phyloP scores from a whole-genome alignment of 2,888 invertebrate species.

The Drosophila kanekoi region DNA sequence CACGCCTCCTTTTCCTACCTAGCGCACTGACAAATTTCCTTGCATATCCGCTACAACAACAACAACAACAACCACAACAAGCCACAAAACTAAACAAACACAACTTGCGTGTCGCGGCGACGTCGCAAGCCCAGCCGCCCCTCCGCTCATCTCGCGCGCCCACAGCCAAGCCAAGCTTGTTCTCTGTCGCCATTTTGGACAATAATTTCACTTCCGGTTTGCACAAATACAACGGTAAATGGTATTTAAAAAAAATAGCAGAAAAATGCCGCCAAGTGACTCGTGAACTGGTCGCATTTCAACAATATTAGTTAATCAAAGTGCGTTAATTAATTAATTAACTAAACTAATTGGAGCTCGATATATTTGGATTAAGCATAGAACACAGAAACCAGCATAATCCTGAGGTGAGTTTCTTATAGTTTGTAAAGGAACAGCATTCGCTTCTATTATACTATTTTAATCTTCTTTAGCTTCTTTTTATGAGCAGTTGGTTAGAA shows the following conservation, averaged over 20 bases:
- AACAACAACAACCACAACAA: constrained; percentile 23
- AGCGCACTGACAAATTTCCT: constrained; percentile 69
- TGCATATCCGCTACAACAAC: constrained; percentile 69
- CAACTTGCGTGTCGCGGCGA: constrained; percentile 61
- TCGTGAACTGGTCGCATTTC: neutral
- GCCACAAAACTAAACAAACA: constrained; percentile 45
- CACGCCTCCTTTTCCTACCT: constrained; percentile 22
- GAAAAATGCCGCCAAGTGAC: constrained; percentile 42
- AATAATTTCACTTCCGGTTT: constrained; percentile 68
- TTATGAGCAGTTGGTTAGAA: too few relatives aligned
- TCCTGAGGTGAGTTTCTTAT: constrained; percentile 64
- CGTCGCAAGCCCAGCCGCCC: neutral
- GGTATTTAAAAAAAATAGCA: constrained; percentile 8
- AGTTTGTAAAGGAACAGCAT: neutral
- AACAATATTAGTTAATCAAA: constrained; percentile 2
- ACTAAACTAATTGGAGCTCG: neutral
- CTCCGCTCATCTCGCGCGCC: neutral
- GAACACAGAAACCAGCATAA: constrained; percentile 65
- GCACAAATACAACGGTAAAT: constrained; percentile 42
- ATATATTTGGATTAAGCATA: constrained; percentile 60
- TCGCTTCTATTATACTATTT: too few relatives aligned
- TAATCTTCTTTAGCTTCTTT: too few relatives aligned
- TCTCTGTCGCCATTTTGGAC: constrained; percentile 70
- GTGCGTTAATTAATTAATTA: constrained; percentile 1
- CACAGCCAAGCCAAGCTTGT: constrained; percentile 11